Conservation (phyloP, 1,140 invertebrate species). For the Brachionus calyciflorus region DNA sequence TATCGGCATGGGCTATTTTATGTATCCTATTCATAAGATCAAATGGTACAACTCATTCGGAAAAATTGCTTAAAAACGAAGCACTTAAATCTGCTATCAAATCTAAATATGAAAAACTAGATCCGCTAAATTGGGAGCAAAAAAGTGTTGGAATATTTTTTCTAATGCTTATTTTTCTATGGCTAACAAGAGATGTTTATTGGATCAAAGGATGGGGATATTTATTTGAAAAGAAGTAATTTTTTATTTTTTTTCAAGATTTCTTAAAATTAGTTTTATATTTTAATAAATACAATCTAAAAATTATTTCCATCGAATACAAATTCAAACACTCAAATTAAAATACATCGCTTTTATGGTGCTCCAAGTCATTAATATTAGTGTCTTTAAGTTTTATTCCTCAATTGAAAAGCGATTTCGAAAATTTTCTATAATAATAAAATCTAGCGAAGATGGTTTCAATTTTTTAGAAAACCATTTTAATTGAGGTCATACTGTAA, state of each 20-base stretch:
- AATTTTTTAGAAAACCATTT: no score
- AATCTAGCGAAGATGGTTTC: no score
- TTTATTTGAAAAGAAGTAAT: conserved; percentile 51
- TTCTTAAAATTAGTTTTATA: no score
- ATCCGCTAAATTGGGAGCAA: conserved; percentile 66
- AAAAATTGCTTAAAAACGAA: conserved; percentile 21
- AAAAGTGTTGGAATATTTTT: conserved; percentile 71
- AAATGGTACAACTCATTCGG: neutral
- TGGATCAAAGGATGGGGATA: conserved; percentile 72
- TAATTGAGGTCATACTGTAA: no score
- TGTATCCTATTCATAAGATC: neutral
- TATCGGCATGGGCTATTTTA: neutral
- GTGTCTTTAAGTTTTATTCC: no score
- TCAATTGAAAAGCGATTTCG: no score
- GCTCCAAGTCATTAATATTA: no score
- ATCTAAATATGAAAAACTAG: neutral
- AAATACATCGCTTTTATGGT: no score
- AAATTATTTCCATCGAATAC: no score
- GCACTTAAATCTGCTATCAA: neutral
- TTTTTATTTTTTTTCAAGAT: neutral
- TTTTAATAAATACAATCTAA: no score
- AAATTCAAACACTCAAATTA: no score
- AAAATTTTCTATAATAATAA: no score
- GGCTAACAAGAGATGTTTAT: conserved; percentile 79
- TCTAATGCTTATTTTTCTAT: conserved; percentile 72